Percentiles rank a stretch among this genome's conserved stretches.
These are phyloP conservation scores for Peromyscus maniculatus DNA, from an alignment of 2,113 vertebrate species.

Conservation along the genomic window DNA sequence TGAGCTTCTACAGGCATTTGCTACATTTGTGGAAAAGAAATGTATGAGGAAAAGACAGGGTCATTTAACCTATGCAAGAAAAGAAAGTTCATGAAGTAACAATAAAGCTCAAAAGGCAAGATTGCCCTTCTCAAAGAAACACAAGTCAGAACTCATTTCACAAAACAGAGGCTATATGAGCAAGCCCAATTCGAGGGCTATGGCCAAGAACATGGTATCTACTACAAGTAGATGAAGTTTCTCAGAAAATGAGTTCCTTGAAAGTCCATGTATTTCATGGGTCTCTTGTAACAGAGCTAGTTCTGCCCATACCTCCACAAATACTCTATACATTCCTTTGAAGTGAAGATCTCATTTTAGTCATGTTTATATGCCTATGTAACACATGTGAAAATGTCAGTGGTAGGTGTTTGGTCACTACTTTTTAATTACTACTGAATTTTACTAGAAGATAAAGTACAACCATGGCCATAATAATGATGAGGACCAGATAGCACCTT, in stretches of 20 bases:
- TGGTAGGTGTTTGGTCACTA: not conserved
- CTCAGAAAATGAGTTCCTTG: slow-evolving; percentile 5
- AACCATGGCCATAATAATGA: not conserved
- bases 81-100: slow-evolving; percentile 15
- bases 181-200: not conserved
- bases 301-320: not conserved
- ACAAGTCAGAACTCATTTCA: not conserved
- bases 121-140: not conserved
- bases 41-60: slow-evolving; percentile 41
- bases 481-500: not conserved
- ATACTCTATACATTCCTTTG: slow-evolving; percentile 52
- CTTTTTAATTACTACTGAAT: slow-evolving; percentile 20
- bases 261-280: not conserved
- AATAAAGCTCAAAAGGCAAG: slow-evolving; percentile 29
- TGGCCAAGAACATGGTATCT: not conserved
- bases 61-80: slow-evolving; percentile 42
- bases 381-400: not conserved
- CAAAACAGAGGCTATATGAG: not conserved
- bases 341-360: slow-evolving; percentile 35
- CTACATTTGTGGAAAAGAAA: slow-evolving; percentile 54
- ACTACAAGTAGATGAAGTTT: not conserved
- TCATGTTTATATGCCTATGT: slow-evolving; percentile 1
- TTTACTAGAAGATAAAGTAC: not conserved
- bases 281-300: not conserved
- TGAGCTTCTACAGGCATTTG: slow-evolving; percentile 1